These are phyloP conservation scores for Antedon mediterranea DNA, from an alignment of 53 echinoderm and acorn worm species.

Conservation along the genomic window DNA sequence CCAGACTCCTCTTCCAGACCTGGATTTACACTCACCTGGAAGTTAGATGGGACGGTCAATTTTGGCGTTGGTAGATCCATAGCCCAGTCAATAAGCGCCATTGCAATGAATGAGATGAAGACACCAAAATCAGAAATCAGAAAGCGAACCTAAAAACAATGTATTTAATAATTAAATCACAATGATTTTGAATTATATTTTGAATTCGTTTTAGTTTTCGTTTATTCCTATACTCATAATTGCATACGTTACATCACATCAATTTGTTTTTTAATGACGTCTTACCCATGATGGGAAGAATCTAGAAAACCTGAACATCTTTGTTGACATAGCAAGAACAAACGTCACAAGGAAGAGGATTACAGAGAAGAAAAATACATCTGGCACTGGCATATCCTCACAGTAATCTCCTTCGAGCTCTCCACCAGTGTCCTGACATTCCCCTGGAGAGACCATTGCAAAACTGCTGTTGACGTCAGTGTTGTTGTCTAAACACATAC, in stretches of 20 bases:
- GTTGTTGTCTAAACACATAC: conserved; percentile 40
- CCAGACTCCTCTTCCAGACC: too few relatives aligned
- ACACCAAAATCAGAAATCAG: conserved; percentile 84
- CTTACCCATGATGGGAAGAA: conserved; percentile 87
- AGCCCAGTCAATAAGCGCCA: conserved; percentile 69
- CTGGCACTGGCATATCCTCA: conserved; percentile 39
- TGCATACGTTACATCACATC: too few relatives aligned
- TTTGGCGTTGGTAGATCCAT: conserved; percentile 77
- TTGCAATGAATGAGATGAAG: conserved; percentile 68
- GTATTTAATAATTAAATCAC: not conserved
- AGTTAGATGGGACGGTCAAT: conserved; percentile 63
- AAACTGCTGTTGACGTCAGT: conserved; percentile 21
- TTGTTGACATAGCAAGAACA: conserved; percentile 49
- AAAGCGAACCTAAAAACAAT: conserved; percentile 59
- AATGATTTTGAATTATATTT: not conserved
- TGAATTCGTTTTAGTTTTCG: too few relatives aligned
- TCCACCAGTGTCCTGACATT: conserved; percentile 42
- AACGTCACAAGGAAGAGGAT: conserved; percentile 69
- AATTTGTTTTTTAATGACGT: too few relatives aligned
- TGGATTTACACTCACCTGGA: conserved; percentile 29
- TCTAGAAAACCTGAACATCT: conserved; percentile 59
- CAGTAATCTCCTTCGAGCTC: conserved; percentile 46
- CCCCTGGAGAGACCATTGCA: conserved; percentile 40
- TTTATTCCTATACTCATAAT: too few relatives aligned
- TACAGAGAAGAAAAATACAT: conserved; percentile 69